Conservation (phyloP, 1,140 invertebrate genomes). For the Bicyclus anynana region DNA sequence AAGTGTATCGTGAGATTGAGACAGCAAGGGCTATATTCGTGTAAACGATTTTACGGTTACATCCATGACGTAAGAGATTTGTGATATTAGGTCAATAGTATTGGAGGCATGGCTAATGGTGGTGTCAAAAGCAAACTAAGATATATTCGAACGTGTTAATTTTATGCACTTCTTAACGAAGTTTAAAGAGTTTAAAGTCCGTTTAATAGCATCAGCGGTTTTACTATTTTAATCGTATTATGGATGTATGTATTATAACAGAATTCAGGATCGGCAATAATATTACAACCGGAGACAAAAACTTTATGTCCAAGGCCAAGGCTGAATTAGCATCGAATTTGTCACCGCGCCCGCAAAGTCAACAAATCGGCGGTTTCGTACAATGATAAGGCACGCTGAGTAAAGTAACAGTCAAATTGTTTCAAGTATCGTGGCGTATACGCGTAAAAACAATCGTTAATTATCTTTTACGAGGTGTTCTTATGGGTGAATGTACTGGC, state of each 20-base stretch:
- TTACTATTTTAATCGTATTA: too few species aligned
- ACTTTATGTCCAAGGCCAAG: slow-evolving; percentile 22
- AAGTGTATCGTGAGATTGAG: not conserved
- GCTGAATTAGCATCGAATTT: slow-evolving; percentile 10
- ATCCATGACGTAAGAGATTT: slow-evolving; percentile 16
- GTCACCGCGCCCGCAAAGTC: slow-evolving; percentile 10
- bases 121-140: not conserved
- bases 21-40: not conserved
- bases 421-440: slow-evolving; percentile 26
- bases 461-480: slow-evolving; percentile 52
- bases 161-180: not conserved
- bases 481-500: slow-evolving; percentile 62
- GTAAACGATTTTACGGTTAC: not conserved
- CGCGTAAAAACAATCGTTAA: slow-evolving; percentile 55
- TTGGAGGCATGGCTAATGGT: slow-evolving; percentile 8
- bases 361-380: slow-evolving; percentile 12
- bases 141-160: not conserved
- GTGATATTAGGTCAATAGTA: slow-evolving; percentile 27
- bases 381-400: slow-evolving; percentile 30
- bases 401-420: slow-evolving; percentile 34
- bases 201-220: too few species aligned
- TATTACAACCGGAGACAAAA: slow-evolving; percentile 2
- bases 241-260: not conserved
- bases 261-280: not conserved
- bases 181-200: not conserved